Percentiles rank a stretch among this genome's conserved stretches.
These are phyloP conservation scores for Acromyrmex charruanus DNA, from an alignment of 1,140 invertebrate genomes.

Conservation along the genomic window DNA sequence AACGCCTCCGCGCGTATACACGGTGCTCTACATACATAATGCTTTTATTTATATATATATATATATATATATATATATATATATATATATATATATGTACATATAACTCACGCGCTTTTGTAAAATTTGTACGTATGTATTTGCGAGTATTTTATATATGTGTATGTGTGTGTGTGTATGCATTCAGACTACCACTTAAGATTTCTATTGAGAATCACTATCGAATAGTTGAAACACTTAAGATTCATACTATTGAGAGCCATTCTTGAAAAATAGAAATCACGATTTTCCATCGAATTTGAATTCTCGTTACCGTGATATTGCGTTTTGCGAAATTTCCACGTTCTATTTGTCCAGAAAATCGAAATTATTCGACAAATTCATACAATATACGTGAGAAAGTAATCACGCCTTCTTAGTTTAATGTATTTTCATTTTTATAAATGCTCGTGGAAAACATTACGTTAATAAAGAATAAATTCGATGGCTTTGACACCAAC, in stretches of 20 bases:
- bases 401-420: not conserved
- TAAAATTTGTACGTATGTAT: constrained; percentile 67
- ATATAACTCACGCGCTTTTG: constrained; percentile 72
- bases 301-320: not conserved
- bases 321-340: not conserved
- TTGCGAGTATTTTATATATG: constrained; percentile 28
- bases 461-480: constrained; percentile 26
- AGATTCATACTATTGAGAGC: not conserved
- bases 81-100: constrained; percentile 68
- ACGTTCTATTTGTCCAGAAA: not conserved
- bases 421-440: not conserved
- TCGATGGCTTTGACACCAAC: constrained; percentile 9
- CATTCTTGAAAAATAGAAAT: constrained; percentile 17
- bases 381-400: not conserved
- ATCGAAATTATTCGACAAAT: not conserved
- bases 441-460: not conserved
- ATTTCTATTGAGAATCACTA: constrained; percentile 30
- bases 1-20: constrained; percentile 21
- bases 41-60: constrained; percentile 61
- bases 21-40: constrained; percentile 67
- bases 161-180: constrained; percentile 37
- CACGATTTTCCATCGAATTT: constrained; percentile 1
- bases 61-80: constrained; percentile 65
- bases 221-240: not conserved
- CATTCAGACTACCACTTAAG: constrained; percentile 19